Evolutionary conservation across 1,140 invertebrate genomes (phyloP), one percentile per base, ranked within the genome.

Genomic region (Paralvinella palmiformis): DNA sequence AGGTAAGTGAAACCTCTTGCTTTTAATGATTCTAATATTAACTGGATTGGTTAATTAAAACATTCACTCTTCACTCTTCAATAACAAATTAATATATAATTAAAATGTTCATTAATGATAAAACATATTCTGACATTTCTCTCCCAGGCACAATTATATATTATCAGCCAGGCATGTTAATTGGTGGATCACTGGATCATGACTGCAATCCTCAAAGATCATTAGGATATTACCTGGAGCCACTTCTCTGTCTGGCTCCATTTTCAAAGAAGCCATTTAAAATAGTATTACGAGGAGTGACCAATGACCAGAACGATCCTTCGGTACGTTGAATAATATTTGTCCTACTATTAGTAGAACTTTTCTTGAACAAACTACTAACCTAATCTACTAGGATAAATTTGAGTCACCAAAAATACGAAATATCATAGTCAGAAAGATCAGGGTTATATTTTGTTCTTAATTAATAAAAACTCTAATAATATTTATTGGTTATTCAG

Each of bases 201-300:
- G 89, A 91, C 59, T 98, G 96, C 79, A 89, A 87, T 69, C 79
- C 85, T 27, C 84, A 89, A 71, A 83, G 93, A 75, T 87, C 89
- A 32, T 89, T 97, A 72, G 88, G 88, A 71, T 98, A 98, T 81
- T 98, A 92, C 78, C 82, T 99, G 67, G 95, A 99, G 84, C 86
- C 87, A 7, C 74, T 98, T 0, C 81, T 98, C 65, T 88, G 89
- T 48, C 73, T 99, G 44, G 95, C 91, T 17, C 92, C 95, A 22
- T 99, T 98, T 81, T 96, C 92, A 77, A 98, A 99, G 83, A 87
- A 87, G 72, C 88, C 92, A 3, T 60, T 99, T 1, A 83, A 91
- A 73, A 86, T 87, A 13, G 90, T 86, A 7, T 79, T 99, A 0
- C 86, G 83, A 76, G 96, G 96, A 15, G 86, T 98, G 0, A 98